phyloP scores from a whole-genome alignment of 2,113 vertebrate species.

The Clarias magur region DNA sequence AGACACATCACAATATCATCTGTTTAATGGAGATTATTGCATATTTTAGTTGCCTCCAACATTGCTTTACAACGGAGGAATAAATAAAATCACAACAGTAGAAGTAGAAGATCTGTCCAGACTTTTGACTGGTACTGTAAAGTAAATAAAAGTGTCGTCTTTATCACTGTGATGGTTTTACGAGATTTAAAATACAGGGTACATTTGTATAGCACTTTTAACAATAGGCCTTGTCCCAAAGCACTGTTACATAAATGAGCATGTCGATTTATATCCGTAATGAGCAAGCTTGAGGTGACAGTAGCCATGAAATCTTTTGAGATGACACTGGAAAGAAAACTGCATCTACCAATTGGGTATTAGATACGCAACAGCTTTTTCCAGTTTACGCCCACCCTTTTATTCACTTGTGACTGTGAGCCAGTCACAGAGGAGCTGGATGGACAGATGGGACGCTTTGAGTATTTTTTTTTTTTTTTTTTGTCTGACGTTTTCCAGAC shows the following conservation, averaged over 20 bases:
- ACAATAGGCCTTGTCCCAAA: neutral
- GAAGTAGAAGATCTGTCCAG: too few relatives aligned
- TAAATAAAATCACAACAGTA: too few relatives aligned
- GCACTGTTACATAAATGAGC: neutral
- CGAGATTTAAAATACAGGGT: neutral
- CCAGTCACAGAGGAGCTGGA: neutral
- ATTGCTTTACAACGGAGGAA: too few relatives aligned
- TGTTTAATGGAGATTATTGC: too few relatives aligned
- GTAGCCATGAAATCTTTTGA: neutral
- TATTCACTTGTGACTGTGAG: neutral
- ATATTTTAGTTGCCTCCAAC: too few relatives aligned
- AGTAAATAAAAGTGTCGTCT: neutral
- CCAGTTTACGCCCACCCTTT: neutral
- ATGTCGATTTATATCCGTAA: neutral
- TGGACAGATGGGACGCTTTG: neutral
- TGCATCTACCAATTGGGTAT: neutral
- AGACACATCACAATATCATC: too few relatives aligned
- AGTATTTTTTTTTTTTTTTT: neutral
- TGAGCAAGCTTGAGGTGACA: neutral
- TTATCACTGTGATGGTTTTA: neutral
- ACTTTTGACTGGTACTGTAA: neutral
- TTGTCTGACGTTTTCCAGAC: neutral
- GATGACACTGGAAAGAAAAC: neutral
- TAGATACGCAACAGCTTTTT: neutral
- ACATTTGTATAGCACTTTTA: neutral